phyloP scores from a whole-genome alignment of 2,888 invertebrate genomes.

The Melanostoma scalare region DNA sequence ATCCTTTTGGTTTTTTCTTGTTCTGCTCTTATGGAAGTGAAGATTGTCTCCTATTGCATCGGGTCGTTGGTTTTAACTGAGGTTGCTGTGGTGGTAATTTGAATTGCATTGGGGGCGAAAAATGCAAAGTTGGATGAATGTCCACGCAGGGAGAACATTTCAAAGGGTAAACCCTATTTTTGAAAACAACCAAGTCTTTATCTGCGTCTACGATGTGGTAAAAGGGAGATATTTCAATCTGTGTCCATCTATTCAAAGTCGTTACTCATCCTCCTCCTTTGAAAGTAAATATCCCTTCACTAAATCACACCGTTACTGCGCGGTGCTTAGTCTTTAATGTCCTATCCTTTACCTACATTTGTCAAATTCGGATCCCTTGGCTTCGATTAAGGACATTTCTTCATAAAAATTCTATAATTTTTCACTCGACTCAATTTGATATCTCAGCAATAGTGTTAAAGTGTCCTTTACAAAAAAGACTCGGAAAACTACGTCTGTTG shows the following conservation, averaged over 20 bases:
- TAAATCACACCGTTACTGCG: no score
- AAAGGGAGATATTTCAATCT: no score
- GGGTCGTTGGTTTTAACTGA: slow-evolving; percentile 63
- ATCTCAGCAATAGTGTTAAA: slow-evolving; percentile 13
- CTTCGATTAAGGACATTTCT: slow-evolving; percentile 8
- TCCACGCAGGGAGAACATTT: no score
- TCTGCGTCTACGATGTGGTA: no score
- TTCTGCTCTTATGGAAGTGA: background rate
- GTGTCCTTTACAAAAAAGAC: background rate
- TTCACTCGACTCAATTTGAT: slow-evolving; percentile 26
- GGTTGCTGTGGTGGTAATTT: background rate
- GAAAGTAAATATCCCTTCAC: no score
- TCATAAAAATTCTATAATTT: slow-evolving; percentile 14
- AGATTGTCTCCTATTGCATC: slow-evolving; percentile 41
- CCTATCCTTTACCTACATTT: no score
- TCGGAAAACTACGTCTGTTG: slow-evolving; percentile 29
- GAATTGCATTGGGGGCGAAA: background rate
- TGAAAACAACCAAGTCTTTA: no score
- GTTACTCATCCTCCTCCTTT: no score
- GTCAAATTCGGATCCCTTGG: background rate
- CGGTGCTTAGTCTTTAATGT: no score
- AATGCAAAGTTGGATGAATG: background rate
- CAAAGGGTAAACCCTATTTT: no score
- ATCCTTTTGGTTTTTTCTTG: slow-evolving; percentile 49
- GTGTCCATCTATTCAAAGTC: no score